Conservation (phyloP, 2,888 invertebrate species). For the Euplagia quadripunctaria region DNA sequence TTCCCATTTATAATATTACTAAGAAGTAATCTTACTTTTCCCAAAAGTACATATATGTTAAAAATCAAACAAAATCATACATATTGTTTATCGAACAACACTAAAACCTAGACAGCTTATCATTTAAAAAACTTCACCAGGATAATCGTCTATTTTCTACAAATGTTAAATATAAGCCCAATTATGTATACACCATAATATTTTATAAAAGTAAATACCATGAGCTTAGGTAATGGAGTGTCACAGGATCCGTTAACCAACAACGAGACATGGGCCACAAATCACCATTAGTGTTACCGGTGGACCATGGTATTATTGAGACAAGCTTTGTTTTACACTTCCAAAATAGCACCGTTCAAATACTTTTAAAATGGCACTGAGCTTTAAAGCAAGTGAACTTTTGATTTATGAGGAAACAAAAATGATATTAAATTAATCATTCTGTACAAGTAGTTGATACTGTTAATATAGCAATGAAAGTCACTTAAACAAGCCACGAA, state of each 20-base stretch:
- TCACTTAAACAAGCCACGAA: too few species aligned
- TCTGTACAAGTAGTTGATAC: too few species aligned
- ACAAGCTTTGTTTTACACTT: background rate
- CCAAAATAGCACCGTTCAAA: slow-evolving; percentile 1
- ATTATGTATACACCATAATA: slow-evolving; percentile 6
- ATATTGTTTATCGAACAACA: too few species aligned
- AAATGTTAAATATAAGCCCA: background rate
- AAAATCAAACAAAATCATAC: too few species aligned
- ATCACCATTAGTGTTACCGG: slow-evolving; percentile 78
- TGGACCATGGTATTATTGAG: slow-evolving; percentile 60
- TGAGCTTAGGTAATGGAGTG: slow-evolving; percentile 55
- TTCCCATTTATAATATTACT: too few species aligned
- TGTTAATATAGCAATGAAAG: too few species aligned
- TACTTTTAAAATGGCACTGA: background rate
- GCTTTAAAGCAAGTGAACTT: background rate
- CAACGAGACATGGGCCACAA: slow-evolving; percentile 80
- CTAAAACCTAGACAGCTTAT: too few species aligned
- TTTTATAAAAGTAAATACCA: slow-evolving; percentile 14
- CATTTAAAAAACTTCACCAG: background rate
- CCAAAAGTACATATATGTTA: too few species aligned
- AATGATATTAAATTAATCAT: too few species aligned
- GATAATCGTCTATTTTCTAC: background rate
- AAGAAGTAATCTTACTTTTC: too few species aligned
- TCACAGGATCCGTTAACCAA: slow-evolving; percentile 67
- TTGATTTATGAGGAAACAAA: background rate